Base-by-base conservation (phyloP, 1,140 invertebrate genomes). In the Aethina tumida region DNA sequence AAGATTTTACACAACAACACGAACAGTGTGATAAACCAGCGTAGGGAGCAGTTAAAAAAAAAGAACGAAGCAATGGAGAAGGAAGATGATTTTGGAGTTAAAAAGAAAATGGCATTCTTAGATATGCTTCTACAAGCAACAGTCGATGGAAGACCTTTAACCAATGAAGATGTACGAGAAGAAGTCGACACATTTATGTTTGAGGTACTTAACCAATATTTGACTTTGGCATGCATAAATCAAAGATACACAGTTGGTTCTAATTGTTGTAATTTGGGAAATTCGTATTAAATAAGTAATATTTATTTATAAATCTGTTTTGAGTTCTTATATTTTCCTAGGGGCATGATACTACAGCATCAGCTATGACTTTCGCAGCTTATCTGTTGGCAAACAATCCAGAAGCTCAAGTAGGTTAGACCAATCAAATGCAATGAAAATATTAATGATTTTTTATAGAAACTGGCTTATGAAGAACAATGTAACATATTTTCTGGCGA, bases 141-240 rank as follows among this genome's bases (percentile, higher is more conserved):
- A 29, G 59, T 69, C 16, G 65, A 74, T 34, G 75, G 69, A n/a
- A 60, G 64, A 7, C 58, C 64, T 4, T 59, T 86, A 8, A 60
- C 66, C 0, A 67, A 75, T 40, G 69, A 74, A 27, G 75, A 81
- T 50, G 83, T 89, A 27, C 66, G 79, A 35, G 83, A 87, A 55
- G 84, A 89, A 67, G 82, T 87, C 4, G 83, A 90, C 49, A 88
- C 84, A 2, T 89, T 89, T 51, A 86, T 82, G 74, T 84, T 84
- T 59, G 81, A 77, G 66, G 84, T 84, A 41, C 41, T 42, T 39
- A 3, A 39, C 2, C 12, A 22, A 8, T n/a, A n/a, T n/a, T n/a
- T n/a, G n/a, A n/a, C n/a, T n/a, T n/a, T n/a, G n/a, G 17, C 10
- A 9, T 15, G 25, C 17, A 22, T n/a, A 21, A 17, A 5, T 24